Base-by-base conservation (phyloP, 2,797 vertebrate species). In the Anguilla marmorata region DNA sequence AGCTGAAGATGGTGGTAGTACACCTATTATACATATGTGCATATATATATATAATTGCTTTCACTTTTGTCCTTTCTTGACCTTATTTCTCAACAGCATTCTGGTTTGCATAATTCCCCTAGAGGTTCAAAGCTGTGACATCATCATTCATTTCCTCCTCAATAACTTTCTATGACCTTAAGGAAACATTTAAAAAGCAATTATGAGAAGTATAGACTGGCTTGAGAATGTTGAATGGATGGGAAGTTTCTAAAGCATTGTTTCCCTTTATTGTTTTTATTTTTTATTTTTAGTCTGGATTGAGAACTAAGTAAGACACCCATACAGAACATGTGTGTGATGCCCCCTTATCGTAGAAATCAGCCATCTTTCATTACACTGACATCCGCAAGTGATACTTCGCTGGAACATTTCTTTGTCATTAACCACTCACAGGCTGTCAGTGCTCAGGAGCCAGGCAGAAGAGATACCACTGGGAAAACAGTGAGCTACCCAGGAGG, bases 371-470 rank as follows among this genome's bases (percentile, higher is more conserved):
- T 92, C 24, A 0, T 85, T 86, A 90, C 91, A 88, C 72, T 93
- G 91, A 93, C 92, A 90, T 90, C 89, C 90, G 90, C 87, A 90
- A 91, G 88, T 91, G 94, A 91, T 89, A 93, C 92, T 91, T 92
- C 90, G 30, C 90, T 93, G 88, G 74, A 33, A 87, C 91, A 92
- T 93, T 91, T 94, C 95, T 95, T 95, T 94, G 94, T 91, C 88
- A 87, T 93, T 95, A 95, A 93, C 90, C 90, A 93, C 92, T 92
- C 95, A 91, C 94, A 95, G 96, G 93, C 90, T 87, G 91, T 92
- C 91, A 91, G 92, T 89, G 84, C 92, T 88, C 84, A 89, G 89
- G 85, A 88, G 88, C 90, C 92, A 92, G 87, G 89, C 90, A 90
- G 91, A 90, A 92, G 88, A 90, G 87, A 89, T 88, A 92, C 89